Evolutionary conservation across 2,113 vertebrate genomes (phyloP), one percentile per base, ranked within the genome.

Genomic region (Pleuronectes platessa): DNA sequence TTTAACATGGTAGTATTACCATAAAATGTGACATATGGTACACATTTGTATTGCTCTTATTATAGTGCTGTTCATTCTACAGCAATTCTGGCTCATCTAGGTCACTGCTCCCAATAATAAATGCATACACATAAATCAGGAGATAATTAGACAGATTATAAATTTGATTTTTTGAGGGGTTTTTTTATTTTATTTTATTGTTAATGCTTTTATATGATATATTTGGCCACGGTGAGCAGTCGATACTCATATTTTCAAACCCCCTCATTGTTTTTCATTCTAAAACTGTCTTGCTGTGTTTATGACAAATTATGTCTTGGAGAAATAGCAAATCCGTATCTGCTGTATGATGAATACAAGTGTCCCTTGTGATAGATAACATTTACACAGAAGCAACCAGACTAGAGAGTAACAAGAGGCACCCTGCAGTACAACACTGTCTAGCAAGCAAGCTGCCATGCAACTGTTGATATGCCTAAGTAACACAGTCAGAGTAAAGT

Each of bases 341-440:
- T 61, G 27, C 51, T 73, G 26, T 54, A 40, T 82, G 72, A 85
- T 85, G 74, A 85, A 76, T 62, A 58, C 71, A 82, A 78, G 74
- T 71, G 56, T 72, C 63, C 67, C 27, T 81, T 71, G 23, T 27
- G 73, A 75, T 65, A 79, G 72, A 42, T 53, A 23, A 62, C 53
- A 27, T 77, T 71, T 71, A 51, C 26, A 70, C 72, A 65, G 65
- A 62, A 51, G 49, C 24, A 82, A 56, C 80, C 64, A 78, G 31
- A 61, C 71, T 59, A 71, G 49, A 71, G 24, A 72, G 74, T 24
- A 82, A 76, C 35, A 82, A 63, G 17, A 73, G 3, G 18, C 27
- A 53, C 68, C 27, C 26, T 66, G 47, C 14, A 24, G 59, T 56
- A 61, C 18, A 59, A 53, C 65, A 42, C 35, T 45, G 26, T 63